Evolutionary conservation across 2,113 vertebrate genomes (phyloP).

Genomic region (Malurus alboscapulatus): DNA sequence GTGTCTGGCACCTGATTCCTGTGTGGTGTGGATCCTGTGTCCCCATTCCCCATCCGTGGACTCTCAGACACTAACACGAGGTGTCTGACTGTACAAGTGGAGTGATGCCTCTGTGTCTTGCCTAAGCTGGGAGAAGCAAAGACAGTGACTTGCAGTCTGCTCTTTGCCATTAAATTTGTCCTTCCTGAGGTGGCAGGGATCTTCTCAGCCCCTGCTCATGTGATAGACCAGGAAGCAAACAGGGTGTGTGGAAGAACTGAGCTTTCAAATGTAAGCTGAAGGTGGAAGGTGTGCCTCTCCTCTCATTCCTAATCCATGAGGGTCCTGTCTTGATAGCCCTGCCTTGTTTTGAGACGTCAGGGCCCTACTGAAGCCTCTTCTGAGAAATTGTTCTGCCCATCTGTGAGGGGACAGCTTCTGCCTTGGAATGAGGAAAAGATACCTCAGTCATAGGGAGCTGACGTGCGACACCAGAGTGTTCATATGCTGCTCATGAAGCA

Average conservation of each 20-base stretch:
- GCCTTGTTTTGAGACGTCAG: background rate
- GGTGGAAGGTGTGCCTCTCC: background rate
- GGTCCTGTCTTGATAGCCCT: background rate
- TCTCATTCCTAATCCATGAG: background rate
- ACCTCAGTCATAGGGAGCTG: background rate
- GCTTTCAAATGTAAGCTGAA: background rate
- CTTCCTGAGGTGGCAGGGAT: background rate
- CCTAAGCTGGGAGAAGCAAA: background rate
- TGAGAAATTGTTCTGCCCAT: background rate
- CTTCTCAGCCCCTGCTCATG: background rate
- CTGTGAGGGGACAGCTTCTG: background rate
- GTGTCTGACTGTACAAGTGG: background rate
- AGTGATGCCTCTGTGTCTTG: background rate
- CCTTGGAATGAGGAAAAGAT: background rate
- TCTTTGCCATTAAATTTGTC: background rate
- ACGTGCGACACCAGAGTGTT: background rate
- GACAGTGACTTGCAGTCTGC: background rate
- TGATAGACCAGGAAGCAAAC: background rate
- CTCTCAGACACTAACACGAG: background rate
- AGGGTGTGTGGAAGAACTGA: background rate
- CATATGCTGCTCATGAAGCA: background rate
- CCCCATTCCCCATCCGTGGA: background rate
- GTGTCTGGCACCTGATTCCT: background rate
- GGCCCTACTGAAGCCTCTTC: background rate
- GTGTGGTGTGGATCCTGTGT: fast-evolving